Evolutionary conservation across 1,140 invertebrate species (phyloP).

Genomic region (Nylanderia fulva): DNA sequence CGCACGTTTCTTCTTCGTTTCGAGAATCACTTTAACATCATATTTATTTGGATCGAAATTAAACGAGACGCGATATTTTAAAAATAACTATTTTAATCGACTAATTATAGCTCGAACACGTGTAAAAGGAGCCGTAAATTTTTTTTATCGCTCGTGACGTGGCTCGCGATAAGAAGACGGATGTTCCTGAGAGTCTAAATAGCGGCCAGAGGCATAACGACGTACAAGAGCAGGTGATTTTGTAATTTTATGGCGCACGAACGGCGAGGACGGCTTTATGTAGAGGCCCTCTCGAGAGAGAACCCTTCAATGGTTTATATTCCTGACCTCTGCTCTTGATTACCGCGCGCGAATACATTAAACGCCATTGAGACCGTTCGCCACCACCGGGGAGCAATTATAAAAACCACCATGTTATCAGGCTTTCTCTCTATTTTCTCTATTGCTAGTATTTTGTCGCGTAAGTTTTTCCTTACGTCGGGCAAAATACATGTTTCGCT

Average conservation of each 20-base stretch:
- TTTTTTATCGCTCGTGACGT: conserved; percentile 22
- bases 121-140: neutral
- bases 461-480: neutral
- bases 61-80: neutral
- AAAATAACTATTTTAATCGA: neutral
- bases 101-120: neutral
- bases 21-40: neutral
- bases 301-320: neutral
- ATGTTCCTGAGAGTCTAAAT: conserved; percentile 36
- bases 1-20: neutral
- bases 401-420: conserved; percentile 14
- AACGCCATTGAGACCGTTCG: neutral
- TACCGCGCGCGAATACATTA: conserved; percentile 14
- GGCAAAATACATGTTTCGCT: neutral
- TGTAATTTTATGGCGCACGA: neutral
- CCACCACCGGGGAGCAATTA: conserved; percentile 29
- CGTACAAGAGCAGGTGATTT: neutral
- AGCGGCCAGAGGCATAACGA: neutral
- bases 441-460: neutral
- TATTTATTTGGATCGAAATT: neutral
- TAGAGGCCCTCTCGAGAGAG: neutral
- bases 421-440: neutral
- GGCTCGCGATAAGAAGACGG: neutral
- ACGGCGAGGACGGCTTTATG: neutral
- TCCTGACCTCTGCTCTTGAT: neutral